These are phyloP conservation scores for Bellardia pandia DNA, from an alignment of 2,888 invertebrate species.

Conservation along the genomic window DNA sequence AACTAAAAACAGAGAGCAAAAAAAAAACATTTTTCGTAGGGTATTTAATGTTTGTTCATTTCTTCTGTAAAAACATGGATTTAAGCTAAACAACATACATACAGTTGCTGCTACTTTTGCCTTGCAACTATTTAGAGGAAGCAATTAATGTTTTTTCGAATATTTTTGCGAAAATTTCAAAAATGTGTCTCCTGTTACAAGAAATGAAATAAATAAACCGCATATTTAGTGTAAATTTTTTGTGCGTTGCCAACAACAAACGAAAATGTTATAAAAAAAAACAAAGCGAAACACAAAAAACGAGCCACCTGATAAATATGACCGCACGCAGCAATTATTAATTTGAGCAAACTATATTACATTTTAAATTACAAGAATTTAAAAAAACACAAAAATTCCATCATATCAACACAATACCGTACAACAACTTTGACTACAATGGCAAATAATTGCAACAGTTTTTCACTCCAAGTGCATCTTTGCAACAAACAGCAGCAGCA, in stretches of 20 bases:
- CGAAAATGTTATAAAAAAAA: background rate
- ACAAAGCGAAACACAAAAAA: constrained; percentile 55
- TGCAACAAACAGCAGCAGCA: constrained; percentile 21
- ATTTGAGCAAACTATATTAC: constrained; percentile 61
- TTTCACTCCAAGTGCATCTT: constrained; percentile 38
- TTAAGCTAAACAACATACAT: constrained; percentile 1
- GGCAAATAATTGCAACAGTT: constrained; percentile 64
- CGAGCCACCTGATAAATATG: constrained; percentile 75
- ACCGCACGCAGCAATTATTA: constrained; percentile 76
- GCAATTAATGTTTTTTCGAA: constrained; percentile 12
- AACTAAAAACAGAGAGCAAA: constrained; percentile 5
- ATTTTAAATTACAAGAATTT: constrained; percentile 40
- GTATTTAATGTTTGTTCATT: background rate
- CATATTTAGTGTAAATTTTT: constrained; percentile 53
- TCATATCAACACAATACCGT: constrained; percentile 53
- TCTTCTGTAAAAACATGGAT: background rate
- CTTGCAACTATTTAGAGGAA: background rate
- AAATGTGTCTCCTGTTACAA: constrained; percentile 47
- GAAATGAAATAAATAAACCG: constrained; percentile 41
- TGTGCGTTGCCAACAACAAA: background rate
- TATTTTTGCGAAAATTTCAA: constrained; percentile 33
- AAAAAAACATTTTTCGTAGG: background rate
- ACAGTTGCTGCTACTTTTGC: background rate
- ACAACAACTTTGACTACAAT: constrained; percentile 32
- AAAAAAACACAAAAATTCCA: constrained; percentile 61